A percentile compares a stretch with the other conserved stretches of the same genome.
Evolutionary conservation across 1,140 invertebrate genomes (phyloP).

Genomic region (Psilanteris sp.): DNA sequence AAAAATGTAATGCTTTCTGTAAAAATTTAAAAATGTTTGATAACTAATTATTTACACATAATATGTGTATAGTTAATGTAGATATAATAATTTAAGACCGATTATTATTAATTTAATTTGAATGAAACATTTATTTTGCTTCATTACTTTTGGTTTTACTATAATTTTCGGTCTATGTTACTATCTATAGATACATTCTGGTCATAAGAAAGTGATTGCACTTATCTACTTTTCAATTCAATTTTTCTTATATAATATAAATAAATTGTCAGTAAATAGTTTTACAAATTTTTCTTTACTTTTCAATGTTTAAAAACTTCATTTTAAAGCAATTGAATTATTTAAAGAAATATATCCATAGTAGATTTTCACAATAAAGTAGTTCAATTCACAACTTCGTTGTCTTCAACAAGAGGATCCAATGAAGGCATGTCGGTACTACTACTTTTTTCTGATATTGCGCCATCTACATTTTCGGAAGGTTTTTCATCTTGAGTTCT

Average conservation of each 20-base stretch:
- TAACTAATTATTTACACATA: not conserved
- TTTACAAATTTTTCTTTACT: no score
- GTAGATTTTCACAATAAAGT: not conserved
- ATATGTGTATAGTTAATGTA: not conserved
- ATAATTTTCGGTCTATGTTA: not conserved
- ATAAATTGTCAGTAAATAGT: not conserved
- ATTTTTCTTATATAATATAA: not conserved
- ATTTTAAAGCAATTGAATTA: no score
- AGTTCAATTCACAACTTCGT: constrained; percentile 1
- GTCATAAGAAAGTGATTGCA: not conserved
- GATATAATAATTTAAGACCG: no score
- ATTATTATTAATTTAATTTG: no score
- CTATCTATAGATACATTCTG: not conserved
- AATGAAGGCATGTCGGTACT: constrained; percentile 66
- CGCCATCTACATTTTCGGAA: constrained; percentile 58
- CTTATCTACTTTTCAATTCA: not conserved
- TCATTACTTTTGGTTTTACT: no score
- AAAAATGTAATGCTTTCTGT: no score
- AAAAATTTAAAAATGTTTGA: no score
- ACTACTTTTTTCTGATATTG: constrained; percentile 63
- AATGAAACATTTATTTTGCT: no score
- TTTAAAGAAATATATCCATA: no score
- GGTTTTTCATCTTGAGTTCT: not conserved
- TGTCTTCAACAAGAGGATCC: constrained; percentile 43
- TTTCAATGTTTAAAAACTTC: no score